phyloP scores from a whole-genome alignment of 2,888 invertebrate genomes.

The Petrolisthes cinctipes region DNA sequence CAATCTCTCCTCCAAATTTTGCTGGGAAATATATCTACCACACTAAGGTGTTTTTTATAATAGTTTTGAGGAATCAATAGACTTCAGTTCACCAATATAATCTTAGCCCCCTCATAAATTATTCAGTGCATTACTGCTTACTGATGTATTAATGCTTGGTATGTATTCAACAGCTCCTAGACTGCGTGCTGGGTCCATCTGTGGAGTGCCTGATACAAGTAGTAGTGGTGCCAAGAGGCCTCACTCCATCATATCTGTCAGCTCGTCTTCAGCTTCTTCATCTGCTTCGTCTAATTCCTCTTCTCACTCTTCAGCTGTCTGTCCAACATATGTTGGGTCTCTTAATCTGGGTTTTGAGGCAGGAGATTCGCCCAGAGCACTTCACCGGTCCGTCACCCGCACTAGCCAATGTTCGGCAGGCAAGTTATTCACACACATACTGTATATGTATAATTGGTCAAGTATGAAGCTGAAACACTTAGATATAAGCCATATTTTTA shows the following conservation, averaged over 20 bases:
- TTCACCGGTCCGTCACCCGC: slow-evolving; percentile 79
- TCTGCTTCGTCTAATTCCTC: slow-evolving; percentile 69
- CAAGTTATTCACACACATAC: slow-evolving; percentile 70
- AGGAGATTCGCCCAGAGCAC: slow-evolving; percentile 76
- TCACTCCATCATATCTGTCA: slow-evolving; percentile 84
- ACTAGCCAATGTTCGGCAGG: slow-evolving; percentile 83
- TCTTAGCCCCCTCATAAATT: neutral
- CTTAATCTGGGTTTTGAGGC: slow-evolving; percentile 71
- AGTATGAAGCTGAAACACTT: no score
- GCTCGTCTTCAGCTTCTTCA: slow-evolving; percentile 75
- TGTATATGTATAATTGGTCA: no score
- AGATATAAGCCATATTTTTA: no score
- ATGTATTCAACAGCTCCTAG: slow-evolving; percentile 76
- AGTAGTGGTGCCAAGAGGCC: slow-evolving; percentile 73
- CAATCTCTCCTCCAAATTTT: no score
- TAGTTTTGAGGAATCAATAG: no score
- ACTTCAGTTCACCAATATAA: no score
- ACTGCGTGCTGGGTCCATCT: slow-evolving; percentile 72
- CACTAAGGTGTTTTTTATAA: no score
- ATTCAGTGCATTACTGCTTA: neutral
- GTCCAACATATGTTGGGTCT: slow-evolving; percentile 64
- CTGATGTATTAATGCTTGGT: slow-evolving; percentile 23
- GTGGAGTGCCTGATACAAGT: slow-evolving; percentile 26
- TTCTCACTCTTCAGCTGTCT: slow-evolving; percentile 60
- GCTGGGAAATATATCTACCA: no score